Percentiles rank a stretch among this genome's conserved stretches.
These are phyloP conservation scores for Euproctis similis DNA, from an alignment of 2,888 invertebrate species.

Conservation along the genomic window DNA sequence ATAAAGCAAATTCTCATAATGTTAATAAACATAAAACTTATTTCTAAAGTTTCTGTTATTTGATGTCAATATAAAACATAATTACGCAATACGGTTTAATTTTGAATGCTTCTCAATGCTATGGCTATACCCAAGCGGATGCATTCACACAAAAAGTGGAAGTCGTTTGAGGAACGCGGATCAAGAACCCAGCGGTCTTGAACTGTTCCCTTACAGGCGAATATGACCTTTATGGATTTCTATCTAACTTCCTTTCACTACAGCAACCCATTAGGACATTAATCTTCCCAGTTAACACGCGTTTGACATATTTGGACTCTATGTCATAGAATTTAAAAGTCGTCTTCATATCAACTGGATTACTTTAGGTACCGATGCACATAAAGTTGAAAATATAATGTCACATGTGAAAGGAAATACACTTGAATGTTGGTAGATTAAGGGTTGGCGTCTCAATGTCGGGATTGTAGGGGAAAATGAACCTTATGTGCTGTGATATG, in stretches of 20 bases:
- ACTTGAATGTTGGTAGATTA: slow-evolving; percentile 38
- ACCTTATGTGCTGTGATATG: slow-evolving; percentile 50
- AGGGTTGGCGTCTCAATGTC: slow-evolving; percentile 50
- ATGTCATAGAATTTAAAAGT: slow-evolving; percentile 45
- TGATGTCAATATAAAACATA: not conserved
- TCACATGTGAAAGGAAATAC: slow-evolving; percentile 46
- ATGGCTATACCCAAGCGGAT: slow-evolving; percentile 50
- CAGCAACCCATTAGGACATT: slow-evolving; percentile 45
- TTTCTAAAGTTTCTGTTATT: too few species aligned
- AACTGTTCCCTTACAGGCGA: slow-evolving; percentile 38
- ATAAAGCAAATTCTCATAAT: too few species aligned
- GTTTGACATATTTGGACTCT: slow-evolving; percentile 42
- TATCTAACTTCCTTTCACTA: slow-evolving; percentile 41
- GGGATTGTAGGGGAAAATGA: slow-evolving; percentile 41
- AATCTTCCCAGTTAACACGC: slow-evolving; percentile 39
- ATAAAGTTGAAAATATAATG: slow-evolving; percentile 48
- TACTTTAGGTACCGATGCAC: slow-evolving; percentile 22
- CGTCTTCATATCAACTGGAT: slow-evolving; percentile 36
- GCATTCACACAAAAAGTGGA: slow-evolving; percentile 66
- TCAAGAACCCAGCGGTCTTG: slow-evolving; percentile 44
- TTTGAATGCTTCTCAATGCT: slow-evolving; percentile 59
- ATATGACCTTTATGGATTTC: slow-evolving; percentile 41
- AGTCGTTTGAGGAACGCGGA: slow-evolving; percentile 69
- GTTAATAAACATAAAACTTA: too few species aligned
- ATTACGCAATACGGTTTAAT: slow-evolving; percentile 23